Base-by-base conservation (phyloP, 2,113 vertebrate genomes). In the Toxotes jaculatrix region DNA sequence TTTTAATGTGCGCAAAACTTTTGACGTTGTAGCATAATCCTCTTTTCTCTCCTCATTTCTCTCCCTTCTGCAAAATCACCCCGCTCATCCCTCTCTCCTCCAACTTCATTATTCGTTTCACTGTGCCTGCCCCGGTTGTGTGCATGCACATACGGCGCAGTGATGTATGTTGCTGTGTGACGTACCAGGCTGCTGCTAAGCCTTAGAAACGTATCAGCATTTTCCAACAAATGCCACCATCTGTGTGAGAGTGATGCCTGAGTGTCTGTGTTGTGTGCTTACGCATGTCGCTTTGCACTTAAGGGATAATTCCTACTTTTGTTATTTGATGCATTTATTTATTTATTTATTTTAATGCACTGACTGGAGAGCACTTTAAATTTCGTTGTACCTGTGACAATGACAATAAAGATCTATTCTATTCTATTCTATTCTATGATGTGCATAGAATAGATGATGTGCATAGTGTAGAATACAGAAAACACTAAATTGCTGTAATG, bases 21-120 rank as follows among this genome's bases (percentile, higher is more conserved):
- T 86, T 67, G 60, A 79, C 42, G 17, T 73, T 70, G 38, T 34
- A 56, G 14, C 61, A 34, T 90, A 92, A 91, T 91, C 89, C 77
- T 83, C 80, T 89, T 91, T 85, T 77, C 87, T 87, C 63, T 64
- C 65, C 71, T 80, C 73, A 64, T 76, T 74, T 74, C 27, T 51
- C 53, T 60, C 77, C 63, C 57, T 36, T 82, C 71, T 70, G 27
- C 72, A 66, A 68, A 83, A 71, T 80, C 72, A 55, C 79, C 40
- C 47, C 7, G 21, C 65, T 70, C 63, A 66, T 84, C 81, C 64
- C 4, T 36, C 57, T 83, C 76, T 63, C 63, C 42, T 81, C 61
- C 80, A 60, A 43, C 77, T 74, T 69, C 51, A 79, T 69, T 69
- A 82, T 75, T 72, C 4, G 2, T 82, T 51, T 63, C 32, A 17